A percentile compares a stretch with the other conserved stretches of the same genome.
phyloP scores from a whole-genome alignment of 2,797 vertebrate species.

The Liparis tanakae region DNA sequence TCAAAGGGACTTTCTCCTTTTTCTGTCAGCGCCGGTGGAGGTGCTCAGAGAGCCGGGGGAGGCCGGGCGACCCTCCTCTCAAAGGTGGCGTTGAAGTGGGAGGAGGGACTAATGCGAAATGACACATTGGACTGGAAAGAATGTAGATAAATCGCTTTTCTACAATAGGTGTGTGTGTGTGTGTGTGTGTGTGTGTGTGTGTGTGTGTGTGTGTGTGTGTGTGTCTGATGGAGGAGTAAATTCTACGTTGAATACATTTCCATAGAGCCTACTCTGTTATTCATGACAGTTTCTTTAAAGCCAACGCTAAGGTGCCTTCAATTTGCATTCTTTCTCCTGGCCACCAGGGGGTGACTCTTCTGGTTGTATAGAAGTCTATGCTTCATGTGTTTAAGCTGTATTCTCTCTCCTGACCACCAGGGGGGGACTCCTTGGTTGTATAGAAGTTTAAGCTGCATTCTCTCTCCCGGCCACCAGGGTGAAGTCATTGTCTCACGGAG shows the following conservation, averaged over 20 bases:
- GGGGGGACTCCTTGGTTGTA: too few species aligned
- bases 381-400: too few species aligned
- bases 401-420: too few species aligned
- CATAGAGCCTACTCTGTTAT: background rate
- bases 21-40: conserved; percentile 23
- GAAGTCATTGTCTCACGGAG: too few species aligned
- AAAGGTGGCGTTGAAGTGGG: conserved; percentile 25
- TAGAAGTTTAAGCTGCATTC: too few species aligned
- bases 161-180: conserved; percentile 14
- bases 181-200: conserved; percentile 22
- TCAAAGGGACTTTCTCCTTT: conserved; percentile 43
- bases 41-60: conserved; percentile 57
- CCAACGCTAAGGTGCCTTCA: background rate
- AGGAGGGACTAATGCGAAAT: conserved; percentile 33
- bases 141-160: conserved; percentile 5
- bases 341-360: background rate
- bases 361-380: background rate
- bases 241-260: background rate
- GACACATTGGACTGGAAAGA: conserved; percentile 24
- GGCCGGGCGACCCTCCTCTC: conserved; percentile 21
- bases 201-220: conserved; percentile 4
- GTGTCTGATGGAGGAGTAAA: background rate
- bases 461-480: too few species aligned
- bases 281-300: background rate
- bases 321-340: background rate